Base-by-base conservation (phyloP, 2,797 vertebrate genomes). In the Poeciliopsis turneri region DNA sequence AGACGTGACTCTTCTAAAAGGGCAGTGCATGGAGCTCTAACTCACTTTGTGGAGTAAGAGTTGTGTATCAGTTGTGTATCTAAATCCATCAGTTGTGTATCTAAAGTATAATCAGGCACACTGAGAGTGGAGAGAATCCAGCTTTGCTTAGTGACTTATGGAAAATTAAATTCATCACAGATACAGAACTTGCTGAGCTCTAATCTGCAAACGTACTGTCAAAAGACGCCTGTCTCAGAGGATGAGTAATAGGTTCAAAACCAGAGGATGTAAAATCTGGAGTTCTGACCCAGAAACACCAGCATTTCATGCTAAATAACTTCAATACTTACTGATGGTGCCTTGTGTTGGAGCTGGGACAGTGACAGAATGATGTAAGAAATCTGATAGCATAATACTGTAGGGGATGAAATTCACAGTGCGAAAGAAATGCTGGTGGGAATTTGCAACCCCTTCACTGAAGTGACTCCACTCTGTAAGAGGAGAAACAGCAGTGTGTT, bases 141-240 rank as follows among this genome's bases (percentile, higher is more conserved):
- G 20, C 61, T 69, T 78, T 72, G 64, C 69, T 71, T 12, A 45
- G 6, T n/a, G 30, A 39, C n/a, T 1, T 23, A 23, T 12, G 16
- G n/a, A 74, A 75, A 71, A 77, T 36, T 43, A 77, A 39, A 23
- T 61, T 72, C 53, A 78, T 61, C 53, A 78, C 43, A 59, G 20
- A 59, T 36, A 78, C 2, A 41, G 12, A 66, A 55, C 51, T 74
- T 72, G 30, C 41, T 47, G 28, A 59, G 39, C 28, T 72, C 51
- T 41, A 72, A 77, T 73, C 59, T 36, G 47, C 47, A 45, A 23
- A 74, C 55, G 47, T 73, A 49, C 57, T 39, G 6, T 72, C 23
- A 69, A 74, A 76, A 55, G 20, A 45, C 47, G 5, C 25, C 47
- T 55, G 57, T 73, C 46, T 77, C 59, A 74, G 30, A 23, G 28